Conservation (phyloP, 2,888 invertebrate species). For the Girardia tigrina region DNA sequence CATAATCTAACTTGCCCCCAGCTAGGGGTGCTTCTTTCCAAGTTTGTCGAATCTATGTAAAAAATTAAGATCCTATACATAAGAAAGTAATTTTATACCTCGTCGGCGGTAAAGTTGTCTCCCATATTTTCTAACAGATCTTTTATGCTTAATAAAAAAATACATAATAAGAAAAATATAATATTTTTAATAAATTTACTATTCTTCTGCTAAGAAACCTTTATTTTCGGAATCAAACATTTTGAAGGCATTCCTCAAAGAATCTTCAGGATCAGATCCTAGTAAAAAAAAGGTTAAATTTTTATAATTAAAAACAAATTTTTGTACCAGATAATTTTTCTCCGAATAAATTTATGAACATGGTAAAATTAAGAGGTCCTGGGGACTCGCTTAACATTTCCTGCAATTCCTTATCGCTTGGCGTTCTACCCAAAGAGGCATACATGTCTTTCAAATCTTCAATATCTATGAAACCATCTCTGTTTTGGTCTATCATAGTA, state of each 20-base stretch:
- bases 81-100: constrained; percentile 40
- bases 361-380: constrained; percentile 50
- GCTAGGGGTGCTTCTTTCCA: background rate
- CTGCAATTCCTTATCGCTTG: constrained; percentile 45
- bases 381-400: constrained; percentile 50
- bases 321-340: constrained; percentile 48
- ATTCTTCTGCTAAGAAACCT: constrained; percentile 52
- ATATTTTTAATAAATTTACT: constrained; percentile 40
- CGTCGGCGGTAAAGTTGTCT: constrained; percentile 49
- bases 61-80: background rate
- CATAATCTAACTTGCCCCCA: background rate
- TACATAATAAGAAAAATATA: background rate
- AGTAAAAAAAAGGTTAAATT: background rate
- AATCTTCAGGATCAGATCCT: constrained; percentile 53
- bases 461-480: constrained; percentile 53
- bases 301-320: background rate
- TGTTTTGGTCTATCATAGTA: constrained; percentile 55
- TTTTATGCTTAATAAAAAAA: constrained; percentile 39
- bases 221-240: constrained; percentile 53
- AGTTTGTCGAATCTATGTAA: background rate
- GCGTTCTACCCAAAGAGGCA: constrained; percentile 49
- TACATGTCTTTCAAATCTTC: constrained; percentile 53
- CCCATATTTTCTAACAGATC: constrained; percentile 50
- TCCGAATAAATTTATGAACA: constrained; percentile 50
- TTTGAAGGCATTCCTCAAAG: constrained; percentile 52